A percentile compares a stretch with the other conserved stretches of the same genome.
Conservation (phyloP, 2,113 vertebrate genomes). For the Cygnus atratus region DNA sequence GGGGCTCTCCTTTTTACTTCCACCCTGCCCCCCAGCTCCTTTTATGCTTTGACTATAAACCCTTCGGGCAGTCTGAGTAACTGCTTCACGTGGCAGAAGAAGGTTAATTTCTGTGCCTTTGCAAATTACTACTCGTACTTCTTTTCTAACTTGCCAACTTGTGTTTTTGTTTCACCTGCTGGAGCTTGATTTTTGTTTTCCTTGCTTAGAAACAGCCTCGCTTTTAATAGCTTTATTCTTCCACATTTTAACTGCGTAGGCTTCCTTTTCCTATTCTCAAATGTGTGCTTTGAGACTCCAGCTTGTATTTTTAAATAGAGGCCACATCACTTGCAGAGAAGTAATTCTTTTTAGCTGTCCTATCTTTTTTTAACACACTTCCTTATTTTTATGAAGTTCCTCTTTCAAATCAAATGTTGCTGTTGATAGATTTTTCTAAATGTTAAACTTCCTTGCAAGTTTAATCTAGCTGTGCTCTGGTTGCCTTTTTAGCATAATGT, state of each 20-base stretch:
- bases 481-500: neutral
- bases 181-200: neutral
- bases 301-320: constrained; percentile 6
- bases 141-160: neutral
- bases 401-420: neutral
- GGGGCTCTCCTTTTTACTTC: neutral
- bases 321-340: neutral
- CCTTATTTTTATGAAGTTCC: constrained; percentile 18
- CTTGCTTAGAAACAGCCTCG: neutral
- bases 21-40: neutral
- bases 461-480: neutral
- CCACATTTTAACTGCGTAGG: neutral
- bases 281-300: neutral
- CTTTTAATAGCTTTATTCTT: neutral
- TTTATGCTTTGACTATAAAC: neutral
- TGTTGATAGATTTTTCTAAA: neutral
- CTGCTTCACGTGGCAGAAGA: neutral
- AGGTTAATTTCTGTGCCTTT: neutral
- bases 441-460: neutral
- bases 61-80: neutral
- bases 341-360: neutral
- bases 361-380: neutral
- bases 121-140: neutral
- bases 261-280: neutral
- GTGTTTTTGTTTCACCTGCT: neutral